Conservation (phyloP, 1,140 invertebrate genomes). For the Heliconius congener region DNA sequence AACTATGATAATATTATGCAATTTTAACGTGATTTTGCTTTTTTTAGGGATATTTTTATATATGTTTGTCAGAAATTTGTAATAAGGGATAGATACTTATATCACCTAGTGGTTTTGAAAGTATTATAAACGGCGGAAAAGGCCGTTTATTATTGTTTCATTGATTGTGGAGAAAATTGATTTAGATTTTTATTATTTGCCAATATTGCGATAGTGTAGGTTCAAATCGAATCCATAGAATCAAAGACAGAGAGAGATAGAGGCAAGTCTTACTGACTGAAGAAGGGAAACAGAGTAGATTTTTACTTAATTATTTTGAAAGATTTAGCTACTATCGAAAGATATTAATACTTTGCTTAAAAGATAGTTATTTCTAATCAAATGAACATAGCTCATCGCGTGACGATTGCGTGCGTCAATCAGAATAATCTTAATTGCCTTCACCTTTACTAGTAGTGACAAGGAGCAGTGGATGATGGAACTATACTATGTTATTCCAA, state of each 20-base stretch:
- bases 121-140: not conserved
- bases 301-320: not conserved
- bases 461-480: not conserved
- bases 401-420: slow-evolving; percentile 20
- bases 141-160: not conserved
- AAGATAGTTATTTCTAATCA: slow-evolving; percentile 7
- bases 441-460: not conserved
- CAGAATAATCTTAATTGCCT: slow-evolving; percentile 17
- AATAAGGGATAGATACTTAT: not conserved
- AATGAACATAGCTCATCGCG: not conserved
- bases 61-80: not conserved
- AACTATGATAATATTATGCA: not conserved
- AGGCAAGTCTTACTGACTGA: not conserved
- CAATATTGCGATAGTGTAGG: not conserved
- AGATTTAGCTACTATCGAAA: not conserved
- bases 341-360: not conserved
- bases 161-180: not conserved
- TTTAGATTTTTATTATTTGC: not conserved
- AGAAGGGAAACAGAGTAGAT: not conserved
- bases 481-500: not conserved
- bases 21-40: not conserved
- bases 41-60: not conserved
- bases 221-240: not conserved
- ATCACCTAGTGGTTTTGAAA: no score
- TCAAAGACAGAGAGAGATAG: no score